These are phyloP conservation scores for Poeciliopsis turrubarensis DNA, from an alignment of 2,113 vertebrate species.

Conservation along the genomic window DNA sequence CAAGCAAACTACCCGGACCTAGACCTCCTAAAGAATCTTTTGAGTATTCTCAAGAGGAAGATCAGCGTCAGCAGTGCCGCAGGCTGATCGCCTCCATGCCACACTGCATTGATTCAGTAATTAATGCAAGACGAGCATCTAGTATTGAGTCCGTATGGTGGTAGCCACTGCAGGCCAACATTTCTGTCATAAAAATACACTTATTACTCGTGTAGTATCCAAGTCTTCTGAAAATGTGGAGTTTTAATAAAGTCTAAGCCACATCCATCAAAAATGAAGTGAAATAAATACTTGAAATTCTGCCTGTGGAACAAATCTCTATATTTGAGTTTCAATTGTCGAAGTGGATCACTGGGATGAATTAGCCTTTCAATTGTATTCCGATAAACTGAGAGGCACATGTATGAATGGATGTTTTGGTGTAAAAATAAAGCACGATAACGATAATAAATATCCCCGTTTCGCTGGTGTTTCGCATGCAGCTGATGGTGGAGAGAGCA, in stretches of 20 bases:
- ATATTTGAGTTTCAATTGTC: neutral
- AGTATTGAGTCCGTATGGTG: neutral
- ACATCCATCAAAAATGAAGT: neutral
- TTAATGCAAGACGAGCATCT: neutral
- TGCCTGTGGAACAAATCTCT: too few species aligned
- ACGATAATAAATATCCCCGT: too few species aligned
- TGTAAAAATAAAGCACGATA: neutral
- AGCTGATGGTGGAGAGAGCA: neutral
- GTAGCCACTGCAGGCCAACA: neutral
- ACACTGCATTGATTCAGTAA: neutral
- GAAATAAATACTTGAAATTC: neutral
- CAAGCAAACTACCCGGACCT: too few species aligned
- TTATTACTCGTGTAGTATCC: neutral
- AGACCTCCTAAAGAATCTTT: too few species aligned
- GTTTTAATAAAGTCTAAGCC: neutral
- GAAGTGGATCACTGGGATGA: neutral
- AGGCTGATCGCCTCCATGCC: neutral
- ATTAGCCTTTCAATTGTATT: neutral
- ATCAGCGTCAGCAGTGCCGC: neutral
- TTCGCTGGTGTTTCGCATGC: neutral
- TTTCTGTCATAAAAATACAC: neutral
- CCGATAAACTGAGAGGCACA: neutral
- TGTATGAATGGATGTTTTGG: neutral
- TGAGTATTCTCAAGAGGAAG: too few species aligned
- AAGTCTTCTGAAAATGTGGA: neutral